phyloP scores from a whole-genome alignment of 2,797 vertebrate species.

The Premnoplex brunnescens region DNA sequence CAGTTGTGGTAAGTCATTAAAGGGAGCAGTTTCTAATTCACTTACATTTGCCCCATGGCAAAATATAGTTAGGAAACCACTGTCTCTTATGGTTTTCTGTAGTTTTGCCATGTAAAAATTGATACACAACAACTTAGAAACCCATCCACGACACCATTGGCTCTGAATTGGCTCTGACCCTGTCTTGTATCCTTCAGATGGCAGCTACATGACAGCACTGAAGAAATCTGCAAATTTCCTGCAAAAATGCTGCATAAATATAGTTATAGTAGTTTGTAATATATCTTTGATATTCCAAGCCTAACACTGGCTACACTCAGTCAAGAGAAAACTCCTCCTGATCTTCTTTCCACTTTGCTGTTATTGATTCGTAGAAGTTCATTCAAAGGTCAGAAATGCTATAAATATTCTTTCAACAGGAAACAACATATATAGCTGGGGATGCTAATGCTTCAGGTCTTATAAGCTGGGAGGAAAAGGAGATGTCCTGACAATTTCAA shows the following conservation, averaged over 20 bases:
- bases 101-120: background rate
- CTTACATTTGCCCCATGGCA: background rate
- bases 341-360: slow-evolving; percentile 9
- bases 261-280: background rate
- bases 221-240: background rate
- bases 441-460: background rate
- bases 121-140: background rate
- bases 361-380: slow-evolving; percentile 48
- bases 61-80: background rate
- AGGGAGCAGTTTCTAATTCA: background rate
- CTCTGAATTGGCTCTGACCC: background rate
- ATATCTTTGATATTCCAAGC: background rate
- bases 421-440: background rate
- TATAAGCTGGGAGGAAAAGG: background rate
- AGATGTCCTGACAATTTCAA: slow-evolving; percentile 31
- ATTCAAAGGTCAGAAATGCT: slow-evolving; percentile 69
- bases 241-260: background rate
- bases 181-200: background rate
- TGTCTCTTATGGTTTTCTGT: background rate
- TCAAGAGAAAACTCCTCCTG: slow-evolving; percentile 1
- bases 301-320: background rate
- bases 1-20: background rate
- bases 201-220: background rate
- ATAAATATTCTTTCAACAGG: slow-evolving; percentile 68
- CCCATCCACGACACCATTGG: background rate